These are phyloP conservation scores for Gastrophryne carolinensis DNA, from an alignment of 2,797 vertebrate genomes.

Conservation along the genomic window DNA sequence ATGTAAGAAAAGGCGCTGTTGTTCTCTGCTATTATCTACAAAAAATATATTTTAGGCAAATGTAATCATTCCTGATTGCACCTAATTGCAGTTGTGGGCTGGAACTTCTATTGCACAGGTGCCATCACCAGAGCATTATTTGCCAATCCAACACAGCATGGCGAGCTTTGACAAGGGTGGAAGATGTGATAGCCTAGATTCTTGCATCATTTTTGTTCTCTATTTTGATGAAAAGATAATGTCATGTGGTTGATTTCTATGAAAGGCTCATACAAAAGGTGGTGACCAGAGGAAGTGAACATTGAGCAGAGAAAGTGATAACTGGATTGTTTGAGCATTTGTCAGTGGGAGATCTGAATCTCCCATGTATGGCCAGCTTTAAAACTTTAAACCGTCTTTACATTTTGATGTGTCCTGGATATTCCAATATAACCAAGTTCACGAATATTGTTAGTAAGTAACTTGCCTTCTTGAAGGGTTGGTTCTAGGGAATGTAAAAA, in stretches of 20 bases:
- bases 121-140: too few relatives aligned
- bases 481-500: constrained; percentile 67
- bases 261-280: not conserved
- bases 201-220: too few relatives aligned
- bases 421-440: constrained; percentile 71
- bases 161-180: too few relatives aligned
- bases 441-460: constrained; percentile 64
- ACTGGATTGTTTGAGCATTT: not conserved
- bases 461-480: constrained; percentile 66
- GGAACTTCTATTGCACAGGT: too few relatives aligned
- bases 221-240: not conserved
- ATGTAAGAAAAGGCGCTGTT: too few relatives aligned
- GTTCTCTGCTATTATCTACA: too few relatives aligned
- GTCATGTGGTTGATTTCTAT: not conserved
- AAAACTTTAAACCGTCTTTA: constrained; percentile 58
- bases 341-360: not conserved
- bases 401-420: constrained; percentile 69
- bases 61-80: too few relatives aligned
- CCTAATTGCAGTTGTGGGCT: too few relatives aligned
- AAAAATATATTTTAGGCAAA: too few relatives aligned
- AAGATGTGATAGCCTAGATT: too few relatives aligned
- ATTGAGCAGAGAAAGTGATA: not conserved
- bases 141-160: too few relatives aligned
- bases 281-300: not conserved
- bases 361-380: not conserved